These are phyloP conservation scores for Microcaecilia unicolor DNA, from an alignment of 2,797 vertebrate genomes.

Conservation along the genomic window DNA sequence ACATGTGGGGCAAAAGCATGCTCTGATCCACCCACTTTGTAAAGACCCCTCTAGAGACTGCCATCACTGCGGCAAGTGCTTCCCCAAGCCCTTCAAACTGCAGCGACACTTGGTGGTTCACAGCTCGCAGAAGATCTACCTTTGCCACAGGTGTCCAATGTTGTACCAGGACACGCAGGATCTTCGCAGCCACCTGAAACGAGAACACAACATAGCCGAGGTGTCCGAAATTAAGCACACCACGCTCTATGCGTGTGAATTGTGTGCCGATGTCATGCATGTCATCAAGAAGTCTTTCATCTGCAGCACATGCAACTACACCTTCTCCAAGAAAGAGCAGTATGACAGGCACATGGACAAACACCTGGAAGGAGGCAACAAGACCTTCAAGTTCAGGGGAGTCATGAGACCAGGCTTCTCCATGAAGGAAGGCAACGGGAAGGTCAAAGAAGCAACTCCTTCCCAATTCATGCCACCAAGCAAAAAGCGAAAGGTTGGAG, in stretches of 20 bases:
- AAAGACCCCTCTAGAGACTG: conserved; percentile 95
- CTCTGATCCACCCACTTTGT: conserved; percentile 84
- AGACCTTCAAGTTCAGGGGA: conserved; percentile 82
- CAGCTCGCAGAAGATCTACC: conserved; percentile 88
- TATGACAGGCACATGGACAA: conserved; percentile 98
- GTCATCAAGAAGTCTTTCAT: conserved; percentile 94
- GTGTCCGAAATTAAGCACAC: conserved; percentile 85
- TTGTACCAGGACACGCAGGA: conserved; percentile 81
- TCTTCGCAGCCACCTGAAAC: conserved; percentile 79
- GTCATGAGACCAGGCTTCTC: conserved; percentile 70
- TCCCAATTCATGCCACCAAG: conserved; percentile 34
- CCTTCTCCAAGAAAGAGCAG: conserved; percentile 96
- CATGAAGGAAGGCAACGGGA: conserved; percentile 15
- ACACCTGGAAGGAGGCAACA: conserved; percentile 72
- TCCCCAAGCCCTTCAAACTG: conserved; percentile 97
- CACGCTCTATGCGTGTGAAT: conserved; percentile 88
- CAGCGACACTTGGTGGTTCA: conserved; percentile 95
- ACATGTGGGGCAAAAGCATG: conserved; percentile 51
- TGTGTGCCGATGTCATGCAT: conserved; percentile 93
- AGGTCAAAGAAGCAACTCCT: conserved; percentile 27
- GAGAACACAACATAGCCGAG: conserved; percentile 65
- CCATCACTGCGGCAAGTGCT: conserved; percentile 95
- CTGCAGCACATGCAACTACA: conserved; percentile 97
- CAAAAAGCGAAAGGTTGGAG: conserved; percentile 64
- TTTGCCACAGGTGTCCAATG: conserved; percentile 86